Percentiles rank a stretch among this genome's conserved stretches.
These are phyloP conservation scores for Lycorma delicatula DNA, from an alignment of 1,140 invertebrate genomes.

Conservation along the genomic window DNA sequence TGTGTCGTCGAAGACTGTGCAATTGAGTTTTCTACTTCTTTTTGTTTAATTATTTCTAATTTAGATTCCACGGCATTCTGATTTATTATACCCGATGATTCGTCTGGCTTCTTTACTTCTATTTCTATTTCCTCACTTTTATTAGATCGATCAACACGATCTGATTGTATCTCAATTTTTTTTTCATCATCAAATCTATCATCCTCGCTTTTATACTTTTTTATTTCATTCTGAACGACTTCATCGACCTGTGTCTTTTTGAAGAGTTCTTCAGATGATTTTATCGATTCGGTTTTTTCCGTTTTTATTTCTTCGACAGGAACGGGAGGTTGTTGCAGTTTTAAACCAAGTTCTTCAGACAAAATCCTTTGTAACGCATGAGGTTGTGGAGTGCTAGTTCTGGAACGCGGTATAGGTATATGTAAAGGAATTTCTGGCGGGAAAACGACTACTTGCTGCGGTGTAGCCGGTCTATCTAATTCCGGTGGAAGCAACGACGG, in stretches of 20 bases:
- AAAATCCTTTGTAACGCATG: background rate
- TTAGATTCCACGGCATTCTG: too few relatives aligned
- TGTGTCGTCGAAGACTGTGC: too few relatives aligned
- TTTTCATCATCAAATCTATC: background rate
- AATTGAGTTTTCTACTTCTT: too few relatives aligned
- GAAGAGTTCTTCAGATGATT: slow-evolving; percentile 5
- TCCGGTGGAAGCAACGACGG: slow-evolving; percentile 22
- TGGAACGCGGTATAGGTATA: background rate
- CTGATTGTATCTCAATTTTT: too few relatives aligned
- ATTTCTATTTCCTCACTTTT: too few relatives aligned
- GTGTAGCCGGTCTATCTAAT: slow-evolving; percentile 18
- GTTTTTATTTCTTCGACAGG: background rate
- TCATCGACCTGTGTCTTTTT: slow-evolving; percentile 23
- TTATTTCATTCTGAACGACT: slow-evolving; percentile 22
- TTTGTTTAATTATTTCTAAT: too few relatives aligned
- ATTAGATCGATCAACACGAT: too few relatives aligned
- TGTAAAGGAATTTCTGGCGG: slow-evolving; percentile 25
- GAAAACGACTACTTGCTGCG: slow-evolving; percentile 23
- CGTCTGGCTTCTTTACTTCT: too few relatives aligned
- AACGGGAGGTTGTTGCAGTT: background rate
- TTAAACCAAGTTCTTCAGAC: slow-evolving; percentile 4
- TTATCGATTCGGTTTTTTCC: background rate
- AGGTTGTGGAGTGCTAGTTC: slow-evolving; percentile 13
- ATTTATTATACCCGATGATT: too few relatives aligned
- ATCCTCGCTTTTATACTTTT: slow-evolving; percentile 6